Conservation (phyloP, 1,140 invertebrate species). For the Bombus confusus region DNA sequence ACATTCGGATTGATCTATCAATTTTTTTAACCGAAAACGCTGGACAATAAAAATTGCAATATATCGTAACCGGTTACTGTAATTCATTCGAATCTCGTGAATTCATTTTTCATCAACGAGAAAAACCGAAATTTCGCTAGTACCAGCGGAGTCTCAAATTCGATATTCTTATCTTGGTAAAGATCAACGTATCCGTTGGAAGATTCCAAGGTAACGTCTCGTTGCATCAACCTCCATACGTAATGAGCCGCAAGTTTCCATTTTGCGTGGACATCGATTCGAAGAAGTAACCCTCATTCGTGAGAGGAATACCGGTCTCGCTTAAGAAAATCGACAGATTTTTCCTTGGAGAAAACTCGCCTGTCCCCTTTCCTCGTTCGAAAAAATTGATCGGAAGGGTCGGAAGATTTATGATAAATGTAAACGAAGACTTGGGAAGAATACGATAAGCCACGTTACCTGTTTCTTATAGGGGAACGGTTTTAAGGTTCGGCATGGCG, state of each 20-base stretch:
- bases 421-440: not conserved
- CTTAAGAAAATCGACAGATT: too few relatives aligned
- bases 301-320: conserved; percentile 28
- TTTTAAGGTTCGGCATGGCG: not conserved
- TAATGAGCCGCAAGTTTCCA: conserved; percentile 41
- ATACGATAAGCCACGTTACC: not conserved
- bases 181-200: not conserved
- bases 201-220: conserved; percentile 23
- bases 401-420: not conserved
- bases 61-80: fast-evolving
- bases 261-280: conserved; percentile 22
- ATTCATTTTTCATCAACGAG: not conserved
- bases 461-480: not conserved
- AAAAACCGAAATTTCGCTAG: not conserved
- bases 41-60: not conserved
- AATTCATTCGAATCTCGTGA: not conserved
- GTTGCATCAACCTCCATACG: conserved; percentile 31
- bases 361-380: not conserved
- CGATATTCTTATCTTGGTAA: not conserved
- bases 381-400: not conserved
- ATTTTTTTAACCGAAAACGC: not conserved
- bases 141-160: not conserved
- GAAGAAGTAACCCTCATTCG: conserved; percentile 29
- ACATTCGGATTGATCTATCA: not conserved
- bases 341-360: not conserved